Evolutionary conservation across 2,797 vertebrate genomes (phyloP), one percentile per base, ranked within the genome.

Genomic region (Forpus xanthops): DNA sequence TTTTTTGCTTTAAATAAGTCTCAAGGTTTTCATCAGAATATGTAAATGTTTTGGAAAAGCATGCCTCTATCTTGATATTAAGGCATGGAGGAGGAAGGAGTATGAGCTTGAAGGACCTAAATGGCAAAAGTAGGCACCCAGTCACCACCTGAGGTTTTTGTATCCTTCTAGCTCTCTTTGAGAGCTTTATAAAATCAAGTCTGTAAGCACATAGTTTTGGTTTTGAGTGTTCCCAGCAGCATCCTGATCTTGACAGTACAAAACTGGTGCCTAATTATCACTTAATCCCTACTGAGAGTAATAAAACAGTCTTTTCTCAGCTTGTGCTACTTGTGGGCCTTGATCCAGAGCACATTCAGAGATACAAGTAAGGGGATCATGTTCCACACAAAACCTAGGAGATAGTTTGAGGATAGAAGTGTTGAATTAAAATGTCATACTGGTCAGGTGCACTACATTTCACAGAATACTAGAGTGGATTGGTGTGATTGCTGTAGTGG

Each of bases 21-120:
- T 76, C 44, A 47, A 60, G 44, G 16, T 84, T 33, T 61, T 75
- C 20, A 24, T 55, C 11, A 56, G 23, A 76, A n/a, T 49, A 35
- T 64, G 8, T 60, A 50, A 37, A 6, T 61, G 9, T 71, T 92
- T 90, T 79, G 2, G 31, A 15, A 74, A 73, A 76, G 15, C 10
- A 2, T 0, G 0, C 3, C 2, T 77, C 12, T 77, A 1, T 65
- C 19, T 33, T 64, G 42, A 4, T 84, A 3, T 7, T 23, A 33
- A 71, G 24, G 18, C 4, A 1, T 37, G 41, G 31, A 62, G 23
- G 13, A 28, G 9, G n/a, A 30, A 66, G 13, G n/a, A 75, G 19
- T 55, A 3, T 27, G 49, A 78, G 61, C 30, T 50, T 75, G 45
- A 53, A 55, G 24, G 65, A 25, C 15, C 16, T 7, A 19, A 60